Evolutionary conservation across 2,113 vertebrate genomes (phyloP).

Genomic region (Gobius niger): DNA sequence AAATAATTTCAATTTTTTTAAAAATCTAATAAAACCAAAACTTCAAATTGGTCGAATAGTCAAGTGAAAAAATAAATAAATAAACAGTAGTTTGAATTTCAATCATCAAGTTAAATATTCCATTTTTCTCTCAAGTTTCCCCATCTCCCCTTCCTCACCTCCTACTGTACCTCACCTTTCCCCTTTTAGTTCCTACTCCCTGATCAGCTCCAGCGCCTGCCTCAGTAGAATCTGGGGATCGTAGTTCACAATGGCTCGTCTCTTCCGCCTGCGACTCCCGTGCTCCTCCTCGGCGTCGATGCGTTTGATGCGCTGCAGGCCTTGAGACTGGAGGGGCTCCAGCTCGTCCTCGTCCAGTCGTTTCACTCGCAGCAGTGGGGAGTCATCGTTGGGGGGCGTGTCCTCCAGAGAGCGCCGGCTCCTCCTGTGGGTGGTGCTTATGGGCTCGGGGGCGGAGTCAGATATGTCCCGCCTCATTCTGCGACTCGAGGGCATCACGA

Average conservation of each 20-base stretch:
- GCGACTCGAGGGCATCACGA: slow-evolving; percentile 33
- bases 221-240: slow-evolving; percentile 70
- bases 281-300: slow-evolving; percentile 55
- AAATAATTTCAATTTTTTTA: too few relatives aligned
- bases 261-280: slow-evolving; percentile 57
- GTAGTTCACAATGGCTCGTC: slow-evolving; percentile 60
- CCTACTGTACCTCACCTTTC: not conserved
- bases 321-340: slow-evolving; percentile 28
- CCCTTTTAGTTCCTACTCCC: slow-evolving; percentile 47
- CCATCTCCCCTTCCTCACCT: not conserved
- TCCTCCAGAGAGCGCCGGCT: slow-evolving; percentile 71
- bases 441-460: not conserved
- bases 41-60: too few relatives aligned
- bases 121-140: not conserved
- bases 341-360: slow-evolving; percentile 68
- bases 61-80: too few relatives aligned
- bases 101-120: not conserved
- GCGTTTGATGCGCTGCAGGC: slow-evolving; percentile 76
- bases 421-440: slow-evolving; percentile 54
- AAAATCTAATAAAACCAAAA: too few relatives aligned
- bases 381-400: slow-evolving; percentile 45
- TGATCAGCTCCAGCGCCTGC: slow-evolving; percentile 73
- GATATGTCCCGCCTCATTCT: slow-evolving; percentile 62
- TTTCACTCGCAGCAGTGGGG: slow-evolving; percentile 76
- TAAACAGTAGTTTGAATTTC: too few relatives aligned